Base-by-base conservation (phyloP, 2,797 vertebrate genomes). In the Lepilemur ruficaudatus region DNA sequence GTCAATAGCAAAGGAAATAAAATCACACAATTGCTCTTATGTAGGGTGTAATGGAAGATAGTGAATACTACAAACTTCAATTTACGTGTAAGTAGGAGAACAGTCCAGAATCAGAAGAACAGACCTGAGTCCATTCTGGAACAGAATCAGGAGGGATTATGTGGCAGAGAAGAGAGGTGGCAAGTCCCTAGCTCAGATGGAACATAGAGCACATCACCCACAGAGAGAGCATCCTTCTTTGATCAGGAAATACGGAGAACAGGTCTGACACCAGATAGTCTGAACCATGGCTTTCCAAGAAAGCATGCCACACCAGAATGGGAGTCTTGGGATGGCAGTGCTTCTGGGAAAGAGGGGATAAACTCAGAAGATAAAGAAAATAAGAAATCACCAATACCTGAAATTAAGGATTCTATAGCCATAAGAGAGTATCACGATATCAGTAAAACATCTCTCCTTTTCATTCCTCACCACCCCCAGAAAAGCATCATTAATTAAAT, bases 1-100 rank as follows among this genome's bases (percentile, higher is more conserved):
- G n/a, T 30, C 30, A 90, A 82, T 3, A 91, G 17, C 9, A 95
- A 93, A 81, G 59, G 41, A 70, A 93, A 88, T 50, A 80, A 95
- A 88, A 82, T 72, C 76, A 79, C n/a, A 70, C 2, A 78, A 18
- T 43, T 41, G 4, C 4, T 23, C 57, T 59, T 35, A 46, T 17
- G 32, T 1, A 69, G 67, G 88, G 32, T 9, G 32, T 55, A 87
- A 81, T 9, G 61, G 35, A 69, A 12, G 25, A 55, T 10, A 79
- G 28, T n/a, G 18, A 90, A 93, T 76, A 89, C 46, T 78, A 84
- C 15, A 76, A 67, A 85, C 30, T 87, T 94, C 7, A 22, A 22
- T 67, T 79, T 86, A 30, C 22, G 2, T 48, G 17, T 65, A 65
- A 65, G 15, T 28, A 52, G 20, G 23, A 35, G 41, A 79, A 86